Base-by-base conservation (phyloP, 2,113 vertebrate genomes). In the Melospiza melodia region DNA sequence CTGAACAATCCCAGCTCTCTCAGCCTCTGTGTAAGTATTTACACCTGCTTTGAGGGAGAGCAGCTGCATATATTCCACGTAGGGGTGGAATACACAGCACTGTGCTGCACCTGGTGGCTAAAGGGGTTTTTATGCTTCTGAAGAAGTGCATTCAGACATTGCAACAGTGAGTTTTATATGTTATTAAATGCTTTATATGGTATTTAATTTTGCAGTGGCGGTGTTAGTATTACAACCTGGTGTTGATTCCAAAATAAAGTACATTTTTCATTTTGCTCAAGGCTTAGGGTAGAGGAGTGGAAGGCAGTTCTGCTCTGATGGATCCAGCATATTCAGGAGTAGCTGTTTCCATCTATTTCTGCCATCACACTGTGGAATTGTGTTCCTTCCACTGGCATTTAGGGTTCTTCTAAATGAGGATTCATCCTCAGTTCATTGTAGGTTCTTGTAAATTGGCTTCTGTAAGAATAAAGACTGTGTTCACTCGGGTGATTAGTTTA, bases 21-120 rank as follows among this genome's bases (percentile, higher is more conserved):
- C 14, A 37, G 44, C 6, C 51, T 23, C 0, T 19, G 1, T 66
- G 6, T 7, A 10, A 52, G 2, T 23, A 22, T 19, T 43, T 12
- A 13, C 2, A 48, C 12, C n/a, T 62, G 57, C 39, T 59, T 55
- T 58, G 44, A 46, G 66, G 33, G 46, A 61, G 9, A 15, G 17
- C 6, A 57, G 15, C 9, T 43, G 1, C 11, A 3, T 27, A 6
- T 39, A 39, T 39, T 16, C 15, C 19, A 2, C 3, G 3, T 25
- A 27, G 7, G 25, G 22, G 5, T 17, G 23, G 21, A 28, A 22
- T 43, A 13, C 16, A 46, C 30, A 24, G 0, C 16, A 11, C 8
- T 6, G 44, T 20, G 25, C 6, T n/a, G 18, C 6, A 4, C 15
- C 10, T 37, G 22, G 2, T 44, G 59, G 20, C 51, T 17, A 8